phyloP scores from a whole-genome alignment of 2,888 invertebrate genomes.

The Brachyopa scutellaris region DNA sequence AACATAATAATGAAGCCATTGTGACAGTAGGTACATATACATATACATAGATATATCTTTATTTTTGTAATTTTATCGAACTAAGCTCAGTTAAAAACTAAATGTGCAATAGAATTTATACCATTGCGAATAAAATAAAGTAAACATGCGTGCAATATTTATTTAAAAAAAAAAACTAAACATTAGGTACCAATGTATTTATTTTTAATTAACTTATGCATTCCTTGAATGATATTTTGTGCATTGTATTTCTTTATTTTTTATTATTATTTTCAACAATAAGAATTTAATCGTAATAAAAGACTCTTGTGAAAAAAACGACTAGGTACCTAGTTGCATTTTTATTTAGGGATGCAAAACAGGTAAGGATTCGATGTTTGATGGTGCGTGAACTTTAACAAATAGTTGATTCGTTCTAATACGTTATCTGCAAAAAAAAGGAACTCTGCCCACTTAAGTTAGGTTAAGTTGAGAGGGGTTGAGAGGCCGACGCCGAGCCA shows the following conservation, averaged over 20 bases:
- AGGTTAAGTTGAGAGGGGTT: too few relatives aligned
- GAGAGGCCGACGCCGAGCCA: too few relatives aligned
- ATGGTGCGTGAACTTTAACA: too few relatives aligned
- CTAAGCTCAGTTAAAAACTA: not conserved
- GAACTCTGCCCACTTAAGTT: too few relatives aligned
- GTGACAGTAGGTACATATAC: constrained; percentile 66
- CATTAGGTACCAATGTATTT: not conserved
- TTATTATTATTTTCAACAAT: constrained; percentile 15
- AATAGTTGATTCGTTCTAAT: too few relatives aligned
- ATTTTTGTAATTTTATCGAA: constrained; percentile 6
- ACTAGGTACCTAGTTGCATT: too few relatives aligned
- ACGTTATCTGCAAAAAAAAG: too few relatives aligned
- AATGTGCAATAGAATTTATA: constrained; percentile 61
- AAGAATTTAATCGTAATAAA: constrained; percentile 42
- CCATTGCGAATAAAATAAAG: constrained; percentile 47
- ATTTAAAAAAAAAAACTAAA: constrained; percentile 9
- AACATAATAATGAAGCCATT: constrained; percentile 61
- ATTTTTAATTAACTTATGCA: constrained; percentile 14
- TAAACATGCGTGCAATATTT: constrained; percentile 58
- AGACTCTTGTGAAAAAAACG: constrained; percentile 17
- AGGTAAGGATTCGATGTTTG: too few relatives aligned
- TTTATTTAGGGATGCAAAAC: too few relatives aligned
- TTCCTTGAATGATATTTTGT: constrained; percentile 14
- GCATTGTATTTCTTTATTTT: constrained; percentile 19
- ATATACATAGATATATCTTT: too few relatives aligned